Percentiles rank a stretch among this genome's conserved stretches.
Conservation (phyloP, 2,888 invertebrate species). For the Tigriopus californicus region DNA sequence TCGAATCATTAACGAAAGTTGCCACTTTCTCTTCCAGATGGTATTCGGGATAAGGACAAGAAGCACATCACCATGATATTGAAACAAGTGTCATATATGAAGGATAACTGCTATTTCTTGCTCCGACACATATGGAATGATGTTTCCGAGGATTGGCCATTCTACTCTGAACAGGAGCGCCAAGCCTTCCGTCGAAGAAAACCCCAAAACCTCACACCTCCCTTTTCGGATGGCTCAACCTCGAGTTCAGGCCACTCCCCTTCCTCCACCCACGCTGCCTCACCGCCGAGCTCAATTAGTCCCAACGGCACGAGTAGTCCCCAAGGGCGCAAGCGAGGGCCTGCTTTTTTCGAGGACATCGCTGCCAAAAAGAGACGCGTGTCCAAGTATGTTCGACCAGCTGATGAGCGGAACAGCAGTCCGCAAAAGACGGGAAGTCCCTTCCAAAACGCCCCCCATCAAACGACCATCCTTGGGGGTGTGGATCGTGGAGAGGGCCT, state of each 20-base stretch:
- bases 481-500: neutral
- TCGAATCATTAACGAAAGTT: neutral
- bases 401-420: neutral
- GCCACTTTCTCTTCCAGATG: conserved; percentile 44
- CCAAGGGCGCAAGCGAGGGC: conserved; percentile 23
- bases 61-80: conserved; percentile 53
- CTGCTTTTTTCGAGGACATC: conserved; percentile 33
- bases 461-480: neutral
- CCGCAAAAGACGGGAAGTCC: neutral
- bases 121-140: conserved; percentile 76
- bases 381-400: conserved; percentile 53
- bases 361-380: conserved; percentile 62
- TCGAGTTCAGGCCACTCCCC: conserved; percentile 39
- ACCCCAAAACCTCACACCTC: conserved; percentile 58
- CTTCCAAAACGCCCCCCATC: neutral
- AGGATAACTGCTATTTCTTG: conserved; percentile 75
- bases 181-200: conserved; percentile 15
- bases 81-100: conserved; percentile 56
- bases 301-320: conserved; percentile 42
- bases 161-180: conserved; percentile 55
- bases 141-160: conserved; percentile 83
- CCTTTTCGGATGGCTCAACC: conserved; percentile 56
- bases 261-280: conserved; percentile 33
- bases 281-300: conserved; percentile 35
- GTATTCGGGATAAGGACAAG: conserved; percentile 62